Evolutionary conservation across 2,113 vertebrate genomes (phyloP).

Genomic region (Leptobrachium leishanense): DNA sequence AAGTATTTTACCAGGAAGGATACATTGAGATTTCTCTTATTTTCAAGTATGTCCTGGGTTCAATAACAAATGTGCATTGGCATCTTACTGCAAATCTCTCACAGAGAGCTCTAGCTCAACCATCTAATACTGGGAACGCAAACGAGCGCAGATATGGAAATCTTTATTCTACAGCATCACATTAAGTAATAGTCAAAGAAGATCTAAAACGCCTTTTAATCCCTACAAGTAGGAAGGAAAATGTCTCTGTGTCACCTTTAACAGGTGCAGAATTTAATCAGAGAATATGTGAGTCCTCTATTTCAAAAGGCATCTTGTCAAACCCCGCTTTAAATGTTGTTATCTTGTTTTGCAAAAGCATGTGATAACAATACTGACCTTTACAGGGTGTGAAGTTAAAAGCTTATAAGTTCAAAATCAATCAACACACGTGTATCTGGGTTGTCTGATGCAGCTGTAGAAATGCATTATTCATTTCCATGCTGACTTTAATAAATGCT

Average conservation of each 20-base stretch:
- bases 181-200: neutral
- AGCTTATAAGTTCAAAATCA: constrained; percentile 59
- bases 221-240: neutral
- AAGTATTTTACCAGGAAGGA: no score
- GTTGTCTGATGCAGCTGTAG: constrained; percentile 54
- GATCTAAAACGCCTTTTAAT: neutral
- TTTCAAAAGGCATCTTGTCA: constrained; percentile 31
- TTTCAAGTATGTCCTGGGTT: no score
- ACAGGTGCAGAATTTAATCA: neutral
- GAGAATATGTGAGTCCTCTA: neutral
- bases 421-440: constrained; percentile 51
- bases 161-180: neutral
- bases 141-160: no score
- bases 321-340: constrained; percentile 43
- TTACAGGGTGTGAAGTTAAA: constrained; percentile 56
- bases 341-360: constrained; percentile 48
- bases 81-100: no score
- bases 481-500: constrained; percentile 3
- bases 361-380: constrained; percentile 59
- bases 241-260: neutral
- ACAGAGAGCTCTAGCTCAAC: no score
- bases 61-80: no score
- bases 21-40: no score
- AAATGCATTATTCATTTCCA: constrained; percentile 62
- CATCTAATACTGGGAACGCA: no score